Evolutionary conservation across 1,140 invertebrate genomes (phyloP), one percentile per base, ranked within the genome.

Genomic region (Trachymyrmex cornetzi): DNA sequence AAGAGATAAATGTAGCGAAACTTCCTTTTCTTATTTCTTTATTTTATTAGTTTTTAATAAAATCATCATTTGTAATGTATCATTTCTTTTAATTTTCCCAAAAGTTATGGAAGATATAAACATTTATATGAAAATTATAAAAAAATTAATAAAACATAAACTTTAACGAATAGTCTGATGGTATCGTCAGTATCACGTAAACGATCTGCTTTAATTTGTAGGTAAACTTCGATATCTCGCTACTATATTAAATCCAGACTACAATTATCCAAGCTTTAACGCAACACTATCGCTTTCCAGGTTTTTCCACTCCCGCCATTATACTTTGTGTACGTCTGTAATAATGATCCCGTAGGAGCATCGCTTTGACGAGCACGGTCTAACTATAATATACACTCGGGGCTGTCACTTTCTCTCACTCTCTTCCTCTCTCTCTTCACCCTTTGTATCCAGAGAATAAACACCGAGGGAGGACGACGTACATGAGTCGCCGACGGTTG

Each of bases 381-480:
- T 71, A 71, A 71, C 48, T 57, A 48, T 81, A 81, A 81, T 81
- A 81, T 71, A 81, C 48, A 69, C 64, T 57, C 64, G 27, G 16
- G 27, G 24, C 22, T 57, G 22, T 9, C 3, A 69, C 16, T 30
- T 55, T 69, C n/a, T 22, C n/a, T 14, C 64, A 59, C 24, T 48
- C n/a, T 22, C 19, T 66, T 24, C 9, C 48, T 14, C 50, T 69
- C 24, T 30, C n/a, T 27, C 34, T 16, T 24, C 48, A 22, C 61
- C 22, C 81, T 85, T 66, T 67, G 63, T 87, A 67, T 63, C 64
- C 63, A 22, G 63, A 77, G 74, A 85, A 87, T 75, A 87, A 87
- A 85, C 81, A 74, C 38, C 48, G 24, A 55, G 80, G 66, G 86
- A 74, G 79, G 19, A 63, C 71, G 71, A 55, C 48, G 67, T 81